Conservation (phyloP, 1,140 invertebrate genomes). For the Drosophila mojavensis region DNA sequence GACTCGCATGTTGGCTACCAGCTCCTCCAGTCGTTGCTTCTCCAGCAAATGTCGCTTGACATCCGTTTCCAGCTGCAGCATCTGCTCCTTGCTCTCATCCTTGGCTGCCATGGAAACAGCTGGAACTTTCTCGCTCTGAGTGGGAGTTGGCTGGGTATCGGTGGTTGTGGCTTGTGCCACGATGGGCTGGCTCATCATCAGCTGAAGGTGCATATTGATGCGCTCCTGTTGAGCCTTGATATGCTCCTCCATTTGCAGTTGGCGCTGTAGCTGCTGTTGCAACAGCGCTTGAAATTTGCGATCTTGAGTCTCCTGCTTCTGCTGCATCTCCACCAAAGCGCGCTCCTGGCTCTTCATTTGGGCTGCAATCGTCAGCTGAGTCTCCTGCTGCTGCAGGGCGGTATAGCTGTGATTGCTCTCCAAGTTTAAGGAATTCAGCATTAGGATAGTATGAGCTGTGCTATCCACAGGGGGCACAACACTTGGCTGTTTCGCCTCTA, state of each 20-base stretch:
- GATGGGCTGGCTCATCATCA: conserved; percentile 83
- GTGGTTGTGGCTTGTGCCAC: neutral
- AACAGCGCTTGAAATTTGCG: conserved; percentile 84
- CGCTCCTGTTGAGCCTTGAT: conserved; percentile 85
- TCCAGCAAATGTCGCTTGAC: conserved; percentile 83
- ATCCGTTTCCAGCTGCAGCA: conserved; percentile 79
- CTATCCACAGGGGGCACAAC: conserved; percentile 2
- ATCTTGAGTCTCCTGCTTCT: conserved; percentile 85
- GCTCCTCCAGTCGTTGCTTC: conserved; percentile 81
- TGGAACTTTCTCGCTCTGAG: neutral
- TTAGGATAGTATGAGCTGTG: conserved; percentile 61
- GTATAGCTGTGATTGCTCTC: conserved; percentile 84
- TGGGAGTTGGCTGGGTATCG: neutral
- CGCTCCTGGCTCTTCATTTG: conserved; percentile 85
- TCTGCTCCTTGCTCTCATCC: conserved; percentile 27
- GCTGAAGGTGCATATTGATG: conserved; percentile 85
- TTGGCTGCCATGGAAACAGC: neutral
- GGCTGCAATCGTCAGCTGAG: conserved; percentile 84
- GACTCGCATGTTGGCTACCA: conserved; percentile 76
- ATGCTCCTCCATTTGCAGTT: conserved; percentile 85
- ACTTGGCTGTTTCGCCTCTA: conserved; percentile 12
- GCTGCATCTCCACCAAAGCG: conserved; percentile 84
- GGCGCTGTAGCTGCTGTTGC: conserved; percentile 84
- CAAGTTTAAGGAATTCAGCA: conserved; percentile 69
- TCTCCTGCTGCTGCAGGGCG: conserved; percentile 85